A percentile compares a stretch with the other conserved stretches of the same genome.
Conservation (phyloP, 2,888 invertebrate species). For the Loripinus fragilis region DNA sequence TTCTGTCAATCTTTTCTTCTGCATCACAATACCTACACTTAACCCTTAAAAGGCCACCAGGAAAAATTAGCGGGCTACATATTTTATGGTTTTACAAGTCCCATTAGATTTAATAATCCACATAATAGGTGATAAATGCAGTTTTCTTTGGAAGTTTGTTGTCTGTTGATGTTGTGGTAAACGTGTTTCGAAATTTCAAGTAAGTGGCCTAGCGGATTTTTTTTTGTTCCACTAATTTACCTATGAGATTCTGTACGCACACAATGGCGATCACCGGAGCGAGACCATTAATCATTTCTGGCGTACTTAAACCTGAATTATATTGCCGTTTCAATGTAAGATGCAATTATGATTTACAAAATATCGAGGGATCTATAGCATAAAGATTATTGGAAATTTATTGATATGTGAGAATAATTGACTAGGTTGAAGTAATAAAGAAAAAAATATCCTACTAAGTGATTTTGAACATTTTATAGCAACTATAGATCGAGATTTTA, state of each 20-base stretch:
- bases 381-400: background rate
- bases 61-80: too few relatives aligned
- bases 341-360: constrained; percentile 13
- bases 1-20: constrained; percentile 39
- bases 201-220: too few relatives aligned
- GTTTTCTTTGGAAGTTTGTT: too few relatives aligned
- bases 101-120: too few relatives aligned
- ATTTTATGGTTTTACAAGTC: too few relatives aligned
- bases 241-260: background rate
- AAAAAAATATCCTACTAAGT: too few relatives aligned
- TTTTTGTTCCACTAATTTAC: constrained; percentile 36
- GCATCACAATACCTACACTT: constrained; percentile 37
- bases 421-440: too few relatives aligned
- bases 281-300: constrained; percentile 6
- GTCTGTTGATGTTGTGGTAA: too few relatives aligned
- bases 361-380: background rate
- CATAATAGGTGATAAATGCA: too few relatives aligned
- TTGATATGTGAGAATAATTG: constrained; percentile 4
- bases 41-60: constrained; percentile 31
- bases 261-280: background rate
- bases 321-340: background rate
- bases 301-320: constrained; percentile 13
- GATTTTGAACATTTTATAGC: too few relatives aligned
- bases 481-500: too few relatives aligned
- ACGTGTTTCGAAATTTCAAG: too few relatives aligned